Evolutionary conservation across 2,888 invertebrate genomes (phyloP), one percentile per base, ranked within the genome.

Genomic region (Sarcophaga carnaria): DNA sequence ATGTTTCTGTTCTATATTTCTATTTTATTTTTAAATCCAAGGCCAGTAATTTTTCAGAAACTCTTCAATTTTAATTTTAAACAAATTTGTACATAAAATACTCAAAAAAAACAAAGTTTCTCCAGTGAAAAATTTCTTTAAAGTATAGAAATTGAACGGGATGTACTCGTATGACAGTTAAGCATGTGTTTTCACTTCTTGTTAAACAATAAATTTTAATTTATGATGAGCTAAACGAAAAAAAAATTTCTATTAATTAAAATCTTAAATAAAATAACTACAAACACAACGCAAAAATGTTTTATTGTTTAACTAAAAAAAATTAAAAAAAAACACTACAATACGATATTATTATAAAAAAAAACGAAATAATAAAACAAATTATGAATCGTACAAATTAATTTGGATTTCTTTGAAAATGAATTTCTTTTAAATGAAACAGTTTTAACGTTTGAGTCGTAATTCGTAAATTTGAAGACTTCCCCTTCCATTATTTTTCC

Each of bases 171-270:
- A 37, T 37, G 37, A 37, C 37, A 37, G 37, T 37, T 10, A 37
- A 77, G 22, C 71, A 77, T 77, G 60, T 77, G 82, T 66, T 82
- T 59, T 70, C 71, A 71, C 49, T 71, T 54, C 47, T 25, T 45
- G 60, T 63, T 71, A 59, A 64, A 67, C 47, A 77, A 64, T 54
- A 27, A 63, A 83, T 67, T 27, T 4, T 71, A 71, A 66, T 70
- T 62, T 76, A 76, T 69, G 27, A 79, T n/a, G 49, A 49, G n/a
- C 49, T 37, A 37, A 37, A 37, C 2, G 8, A 10, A 37, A 20
- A 70, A 70, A 64, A 71, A 59, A 59, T 45, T 75, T 45, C 70
- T 25, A 59, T 27, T 54, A 14, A 37, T 76, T 77, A 75, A 75
- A 64, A 75, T 37, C 37, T 37, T 37, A 10, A 37, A 37, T 37